Evolutionary conservation across 2,888 invertebrate species (phyloP).

Genomic region (Agrochola circellaris): DNA sequence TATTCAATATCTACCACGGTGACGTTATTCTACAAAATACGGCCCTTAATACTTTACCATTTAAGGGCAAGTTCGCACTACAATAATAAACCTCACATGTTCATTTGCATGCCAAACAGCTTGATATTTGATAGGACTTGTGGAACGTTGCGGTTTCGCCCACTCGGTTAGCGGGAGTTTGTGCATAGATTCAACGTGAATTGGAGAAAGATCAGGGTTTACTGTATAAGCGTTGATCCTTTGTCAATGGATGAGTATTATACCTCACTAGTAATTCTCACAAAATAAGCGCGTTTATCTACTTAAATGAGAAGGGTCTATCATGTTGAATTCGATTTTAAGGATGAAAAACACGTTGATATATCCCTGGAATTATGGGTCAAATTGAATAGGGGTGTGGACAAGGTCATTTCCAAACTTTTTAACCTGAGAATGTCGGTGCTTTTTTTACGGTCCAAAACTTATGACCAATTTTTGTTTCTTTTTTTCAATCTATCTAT

Average conservation of each 20-base stretch:
- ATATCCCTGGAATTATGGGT: too few species aligned
- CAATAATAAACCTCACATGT: constrained; percentile 59
- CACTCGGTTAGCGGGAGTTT: constrained; percentile 36
- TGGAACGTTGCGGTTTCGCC: constrained; percentile 27
- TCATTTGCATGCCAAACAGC: constrained; percentile 48
- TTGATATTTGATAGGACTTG: constrained; percentile 40
- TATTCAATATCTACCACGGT: constrained; percentile 44
- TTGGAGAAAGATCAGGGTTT: constrained; percentile 19
- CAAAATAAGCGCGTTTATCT: too few species aligned
- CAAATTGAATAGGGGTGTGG: too few species aligned
- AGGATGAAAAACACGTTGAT: too few species aligned
- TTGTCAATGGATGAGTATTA: background rate
- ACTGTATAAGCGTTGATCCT: background rate
- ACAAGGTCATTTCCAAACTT: too few species aligned
- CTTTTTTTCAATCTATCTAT: too few species aligned
- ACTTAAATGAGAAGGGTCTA: too few species aligned
- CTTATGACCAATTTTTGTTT: too few species aligned
- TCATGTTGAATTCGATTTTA: too few species aligned
- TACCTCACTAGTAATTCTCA: background rate
- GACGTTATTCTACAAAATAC: constrained; percentile 50
- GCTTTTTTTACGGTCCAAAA: too few species aligned
- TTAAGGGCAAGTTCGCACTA: constrained; percentile 46
- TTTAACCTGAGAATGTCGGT: too few species aligned
- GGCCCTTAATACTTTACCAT: constrained; percentile 54
- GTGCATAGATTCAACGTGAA: background rate